These are phyloP conservation scores for Nudaria mundana DNA, from an alignment of 2,888 invertebrate species.

Conservation along the genomic window DNA sequence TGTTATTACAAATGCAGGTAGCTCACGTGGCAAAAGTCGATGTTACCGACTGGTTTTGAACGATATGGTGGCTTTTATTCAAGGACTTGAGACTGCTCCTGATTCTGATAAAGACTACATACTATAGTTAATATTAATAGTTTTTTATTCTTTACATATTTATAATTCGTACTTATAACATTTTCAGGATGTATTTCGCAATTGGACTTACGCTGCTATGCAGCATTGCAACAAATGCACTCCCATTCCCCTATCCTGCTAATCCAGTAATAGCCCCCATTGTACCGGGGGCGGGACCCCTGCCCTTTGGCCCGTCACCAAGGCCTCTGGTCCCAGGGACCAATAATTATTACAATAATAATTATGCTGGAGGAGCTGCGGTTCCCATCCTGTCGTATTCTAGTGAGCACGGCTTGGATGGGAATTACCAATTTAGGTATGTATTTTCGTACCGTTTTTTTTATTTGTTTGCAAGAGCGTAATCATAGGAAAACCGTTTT, in stretches of 20 bases:
- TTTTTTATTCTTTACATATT: too few species aligned
- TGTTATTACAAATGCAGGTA: too few species aligned
- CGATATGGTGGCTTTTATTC: too few species aligned
- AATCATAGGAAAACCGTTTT: too few species aligned
- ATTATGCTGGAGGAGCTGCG: slow-evolving; percentile 45
- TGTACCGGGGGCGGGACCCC: slow-evolving; percentile 15
- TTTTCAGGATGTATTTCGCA: slow-evolving; percentile 36
- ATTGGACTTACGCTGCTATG: slow-evolving; percentile 30
- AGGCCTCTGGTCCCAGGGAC: slow-evolving; percentile 37
- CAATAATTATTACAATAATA: slow-evolving; percentile 44
- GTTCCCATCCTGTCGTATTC: slow-evolving; percentile 78
- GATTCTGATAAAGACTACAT: too few species aligned
- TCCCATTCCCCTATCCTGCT: slow-evolving; percentile 27
- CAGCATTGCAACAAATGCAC: slow-evolving; percentile 23
- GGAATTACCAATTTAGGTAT: slow-evolving; percentile 81
- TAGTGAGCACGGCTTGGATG: slow-evolving; percentile 81
- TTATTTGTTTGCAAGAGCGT: background rate
- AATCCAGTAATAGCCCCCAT: slow-evolving; percentile 18
- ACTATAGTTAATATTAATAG: too few species aligned
- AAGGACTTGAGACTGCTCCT: too few species aligned
- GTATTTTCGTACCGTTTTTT: slow-evolving; percentile 8
- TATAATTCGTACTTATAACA: too few species aligned
- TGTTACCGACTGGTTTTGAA: too few species aligned
- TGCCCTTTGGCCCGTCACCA: slow-evolving; percentile 30
- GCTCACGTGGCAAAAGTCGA: too few species aligned